A percentile compares a stretch with the other conserved stretches of the same genome.
phyloP scores from a whole-genome alignment of 2,113 vertebrate genomes.

The Platanista minor region DNA sequence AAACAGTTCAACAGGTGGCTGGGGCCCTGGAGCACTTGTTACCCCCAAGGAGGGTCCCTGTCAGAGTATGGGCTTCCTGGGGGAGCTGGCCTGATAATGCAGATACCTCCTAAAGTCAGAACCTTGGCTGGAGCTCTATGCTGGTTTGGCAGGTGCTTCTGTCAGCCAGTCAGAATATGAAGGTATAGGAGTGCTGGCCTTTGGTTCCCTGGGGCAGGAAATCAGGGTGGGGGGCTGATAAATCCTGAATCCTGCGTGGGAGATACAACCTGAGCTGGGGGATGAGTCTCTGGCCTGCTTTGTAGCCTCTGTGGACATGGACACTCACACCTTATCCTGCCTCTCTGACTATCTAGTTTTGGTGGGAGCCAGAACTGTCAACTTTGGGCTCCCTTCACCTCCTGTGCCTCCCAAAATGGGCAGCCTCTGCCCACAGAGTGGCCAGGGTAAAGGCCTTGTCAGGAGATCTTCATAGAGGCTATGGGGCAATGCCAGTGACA shows the following conservation, averaged over 20 bases:
- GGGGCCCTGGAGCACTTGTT: neutral
- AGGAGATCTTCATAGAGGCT: neutral
- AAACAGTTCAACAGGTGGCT: neutral
- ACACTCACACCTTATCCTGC: neutral
- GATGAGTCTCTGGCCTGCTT: neutral
- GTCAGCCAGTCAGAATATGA: neutral
- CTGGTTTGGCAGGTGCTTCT: neutral
- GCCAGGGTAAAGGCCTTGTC: neutral
- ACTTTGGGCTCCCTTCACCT: neutral
- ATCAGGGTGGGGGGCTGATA: neutral
- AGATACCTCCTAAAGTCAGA: neutral
- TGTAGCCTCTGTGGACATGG: neutral
- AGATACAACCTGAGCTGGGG: neutral
- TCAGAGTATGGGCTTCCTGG: neutral
- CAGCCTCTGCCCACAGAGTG: neutral
- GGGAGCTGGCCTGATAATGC: neutral
- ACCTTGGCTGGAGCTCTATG: neutral
- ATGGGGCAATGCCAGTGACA: neutral
- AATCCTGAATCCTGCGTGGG: neutral
- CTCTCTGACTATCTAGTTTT: neutral
- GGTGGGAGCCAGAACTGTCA: neutral
- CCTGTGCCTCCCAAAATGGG: neutral
- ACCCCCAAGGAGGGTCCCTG: neutral
- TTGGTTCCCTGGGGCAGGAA: neutral
- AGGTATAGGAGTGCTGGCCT: neutral